Percentiles rank a stretch among this genome's conserved stretches.
phyloP scores from a whole-genome alignment of 2,888 invertebrate genomes.

The Rapana venosa region DNA sequence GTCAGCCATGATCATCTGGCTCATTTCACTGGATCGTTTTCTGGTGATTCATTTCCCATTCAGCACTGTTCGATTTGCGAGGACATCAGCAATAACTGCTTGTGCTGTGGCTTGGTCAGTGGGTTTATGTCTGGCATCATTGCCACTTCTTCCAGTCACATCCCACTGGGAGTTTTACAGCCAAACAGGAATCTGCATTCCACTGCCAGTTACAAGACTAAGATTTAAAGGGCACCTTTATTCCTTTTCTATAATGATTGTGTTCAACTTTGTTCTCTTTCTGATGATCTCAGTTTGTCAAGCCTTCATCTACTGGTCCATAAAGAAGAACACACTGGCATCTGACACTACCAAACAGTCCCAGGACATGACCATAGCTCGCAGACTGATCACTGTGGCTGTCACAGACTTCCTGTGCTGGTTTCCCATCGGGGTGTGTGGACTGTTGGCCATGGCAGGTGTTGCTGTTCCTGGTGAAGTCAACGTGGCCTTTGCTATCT shows the following conservation, averaged over 20 bases:
- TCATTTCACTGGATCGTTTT: not conserved
- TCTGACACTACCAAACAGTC: not conserved
- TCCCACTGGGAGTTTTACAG: conserved; percentile 65
- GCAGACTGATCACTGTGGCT: not conserved
- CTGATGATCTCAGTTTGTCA: not conserved
- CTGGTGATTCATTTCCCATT: not conserved
- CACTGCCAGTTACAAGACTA: conserved; percentile 59
- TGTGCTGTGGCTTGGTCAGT: not conserved
- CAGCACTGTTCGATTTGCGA: not conserved
- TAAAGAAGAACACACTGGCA: not conserved
- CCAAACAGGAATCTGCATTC: conserved; percentile 72
- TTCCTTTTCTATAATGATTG: not conserved
- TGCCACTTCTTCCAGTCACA: conserved; percentile 22
- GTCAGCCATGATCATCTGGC: conserved; percentile 15
- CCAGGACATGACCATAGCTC: not conserved
- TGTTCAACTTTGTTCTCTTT: not conserved
- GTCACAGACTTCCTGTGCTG: not conserved
- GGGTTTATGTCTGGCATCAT: not conserved
- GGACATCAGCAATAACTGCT: not conserved
- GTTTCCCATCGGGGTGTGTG: not conserved
- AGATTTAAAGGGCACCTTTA: not conserved
- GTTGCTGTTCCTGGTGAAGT: not conserved
- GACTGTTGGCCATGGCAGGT: not conserved
- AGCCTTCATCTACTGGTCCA: not conserved
- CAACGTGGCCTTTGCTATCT: not conserved